phyloP scores from a whole-genome alignment of 2,888 invertebrate species.

The Nemapogon koenigi region DNA sequence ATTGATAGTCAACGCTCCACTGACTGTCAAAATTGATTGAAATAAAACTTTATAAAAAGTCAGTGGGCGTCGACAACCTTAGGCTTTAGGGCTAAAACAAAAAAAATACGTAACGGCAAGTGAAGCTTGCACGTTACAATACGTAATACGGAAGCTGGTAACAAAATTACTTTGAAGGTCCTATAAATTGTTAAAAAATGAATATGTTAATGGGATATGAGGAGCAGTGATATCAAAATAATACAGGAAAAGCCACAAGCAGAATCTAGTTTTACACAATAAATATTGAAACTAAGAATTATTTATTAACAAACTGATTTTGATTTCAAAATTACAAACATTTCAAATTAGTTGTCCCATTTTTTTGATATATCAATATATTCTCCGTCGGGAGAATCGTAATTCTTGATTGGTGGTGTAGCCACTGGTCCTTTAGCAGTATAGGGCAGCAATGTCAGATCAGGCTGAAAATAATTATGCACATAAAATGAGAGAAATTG shows the following conservation, averaged over 20 bases:
- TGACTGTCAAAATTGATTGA: too few species aligned
- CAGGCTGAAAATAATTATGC: slow-evolving; percentile 72
- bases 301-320: slow-evolving; percentile 14
- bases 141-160: too few species aligned
- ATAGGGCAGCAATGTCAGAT: slow-evolving; percentile 73
- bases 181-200: too few species aligned
- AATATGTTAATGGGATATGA: not conserved
- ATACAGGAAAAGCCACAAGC: not conserved
- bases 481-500: too few species aligned
- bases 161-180: too few species aligned
- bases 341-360: slow-evolving; percentile 65
- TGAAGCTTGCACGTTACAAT: too few species aligned
- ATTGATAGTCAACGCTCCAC: too few species aligned
- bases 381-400: slow-evolving; percentile 88
- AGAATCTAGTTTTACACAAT: not conserved
- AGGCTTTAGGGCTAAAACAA: too few species aligned
- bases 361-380: slow-evolving; percentile 82
- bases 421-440: slow-evolving; percentile 75
- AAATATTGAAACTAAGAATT: not conserved
- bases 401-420: slow-evolving; percentile 84
- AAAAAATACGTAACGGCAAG: too few species aligned
- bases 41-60: too few species aligned
- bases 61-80: too few species aligned
- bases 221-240: slow-evolving; percentile 1
- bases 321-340: slow-evolving; percentile 20